Evolutionary conservation across 2,113 vertebrate species (phyloP).

Genomic region (Desmodus rotundus): DNA sequence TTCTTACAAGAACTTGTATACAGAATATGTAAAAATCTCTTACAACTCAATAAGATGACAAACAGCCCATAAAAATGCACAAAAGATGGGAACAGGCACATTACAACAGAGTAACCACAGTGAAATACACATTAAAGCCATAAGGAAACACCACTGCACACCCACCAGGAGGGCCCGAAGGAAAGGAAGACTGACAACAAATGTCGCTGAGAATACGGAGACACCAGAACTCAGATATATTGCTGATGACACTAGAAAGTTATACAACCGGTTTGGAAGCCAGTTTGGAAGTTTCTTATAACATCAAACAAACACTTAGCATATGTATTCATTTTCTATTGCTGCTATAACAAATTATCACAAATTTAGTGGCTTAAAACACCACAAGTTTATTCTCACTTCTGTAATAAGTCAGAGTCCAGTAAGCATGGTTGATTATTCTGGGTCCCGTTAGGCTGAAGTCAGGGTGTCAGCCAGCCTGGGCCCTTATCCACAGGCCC

Average conservation of each 20-base stretch:
- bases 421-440: background rate
- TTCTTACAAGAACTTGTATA: background rate
- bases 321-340: background rate
- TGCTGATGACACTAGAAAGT: background rate
- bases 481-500: background rate
- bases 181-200: background rate
- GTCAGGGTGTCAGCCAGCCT: background rate
- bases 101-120: background rate
- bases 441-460: background rate
- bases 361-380: background rate
- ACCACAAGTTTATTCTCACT: background rate
- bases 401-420: background rate
- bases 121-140: background rate
- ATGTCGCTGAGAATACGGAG: background rate
- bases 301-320: background rate
- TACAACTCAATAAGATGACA: background rate
- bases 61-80: background rate
- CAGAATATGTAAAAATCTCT: background rate
- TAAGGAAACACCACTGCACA: background rate
- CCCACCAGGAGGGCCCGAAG: background rate
- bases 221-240: background rate
- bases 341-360: background rate
- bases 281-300: background rate
- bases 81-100: background rate
- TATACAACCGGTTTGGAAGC: background rate